A percentile compares a stretch with the other conserved stretches of the same genome.
These are phyloP conservation scores for Thera obeliscata DNA, from an alignment of 2,888 invertebrate species.

Conservation along the genomic window DNA sequence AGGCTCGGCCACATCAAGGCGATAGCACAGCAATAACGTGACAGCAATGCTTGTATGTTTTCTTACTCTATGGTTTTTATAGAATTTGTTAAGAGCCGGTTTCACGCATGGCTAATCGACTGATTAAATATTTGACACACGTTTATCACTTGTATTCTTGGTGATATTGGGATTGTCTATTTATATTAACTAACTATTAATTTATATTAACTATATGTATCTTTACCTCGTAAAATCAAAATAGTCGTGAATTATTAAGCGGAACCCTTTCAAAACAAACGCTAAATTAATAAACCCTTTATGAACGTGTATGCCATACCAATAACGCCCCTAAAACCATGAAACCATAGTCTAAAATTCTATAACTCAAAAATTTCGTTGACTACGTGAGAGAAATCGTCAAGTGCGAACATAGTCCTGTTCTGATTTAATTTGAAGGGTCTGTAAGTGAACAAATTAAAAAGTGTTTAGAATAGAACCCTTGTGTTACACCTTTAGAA, in stretches of 20 bases:
- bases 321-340: background rate
- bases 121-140: too few species aligned
- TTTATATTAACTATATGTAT: too few species aligned
- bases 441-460: constrained; percentile 9
- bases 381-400: constrained; percentile 8
- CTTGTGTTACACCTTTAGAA: background rate
- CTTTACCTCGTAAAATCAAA: background rate
- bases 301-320: background rate
- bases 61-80: too few species aligned
- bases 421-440: constrained; percentile 6
- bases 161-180: too few species aligned
- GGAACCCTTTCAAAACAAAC: constrained; percentile 16
- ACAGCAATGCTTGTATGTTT: too few species aligned
- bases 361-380: background rate
- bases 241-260: constrained; percentile 1
- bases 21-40: too few species aligned
- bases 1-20: too few species aligned
- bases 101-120: too few species aligned
- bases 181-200: too few species aligned
- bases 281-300: constrained; percentile 10
- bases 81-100: too few species aligned
- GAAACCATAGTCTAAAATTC: background rate
- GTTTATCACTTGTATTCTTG: too few species aligned
- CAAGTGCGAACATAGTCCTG: constrained; percentile 9
- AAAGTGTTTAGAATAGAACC: background rate